Evolutionary conservation across 2,113 vertebrate species (phyloP).

Genomic region (Channa argus): DNA sequence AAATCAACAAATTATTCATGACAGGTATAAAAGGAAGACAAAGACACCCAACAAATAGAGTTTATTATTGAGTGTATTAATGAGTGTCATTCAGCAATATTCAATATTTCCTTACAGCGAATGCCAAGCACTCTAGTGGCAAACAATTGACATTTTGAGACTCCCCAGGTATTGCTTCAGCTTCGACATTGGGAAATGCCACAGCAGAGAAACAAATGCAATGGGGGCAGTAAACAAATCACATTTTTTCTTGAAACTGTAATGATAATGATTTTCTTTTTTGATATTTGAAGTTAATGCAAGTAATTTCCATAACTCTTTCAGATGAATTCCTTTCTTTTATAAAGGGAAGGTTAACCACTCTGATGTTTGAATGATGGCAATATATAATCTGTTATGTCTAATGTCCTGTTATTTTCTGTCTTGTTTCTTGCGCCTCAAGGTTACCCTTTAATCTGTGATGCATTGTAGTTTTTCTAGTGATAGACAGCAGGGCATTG

Average conservation of each 20-base stretch:
- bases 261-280: neutral
- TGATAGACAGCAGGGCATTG: neutral
- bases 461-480: neutral
- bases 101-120: conserved; percentile 53
- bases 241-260: conserved; percentile 36
- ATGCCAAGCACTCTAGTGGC: conserved; percentile 62
- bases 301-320: neutral
- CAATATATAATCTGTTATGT: neutral
- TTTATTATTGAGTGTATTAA: conserved; percentile 60
- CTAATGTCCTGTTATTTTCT: neutral
- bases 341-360: neutral
- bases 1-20: conserved; percentile 64
- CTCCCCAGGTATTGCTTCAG: conserved; percentile 35
- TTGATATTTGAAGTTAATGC: neutral
- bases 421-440: neutral
- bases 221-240: conserved; percentile 42
- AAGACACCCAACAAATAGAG: conserved; percentile 54
- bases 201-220: conserved; percentile 22
- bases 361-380: conserved; percentile 17
- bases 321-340: neutral
- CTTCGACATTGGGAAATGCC: conserved; percentile 53
- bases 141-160: conserved; percentile 69
- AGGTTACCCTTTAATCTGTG: conserved; percentile 5
- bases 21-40: conserved; percentile 29
- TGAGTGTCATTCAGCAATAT: conserved; percentile 39